These are phyloP conservation scores for Cylindroiulus punctatus DNA, from an alignment of 2,888 invertebrate species.

Conservation along the genomic window DNA sequence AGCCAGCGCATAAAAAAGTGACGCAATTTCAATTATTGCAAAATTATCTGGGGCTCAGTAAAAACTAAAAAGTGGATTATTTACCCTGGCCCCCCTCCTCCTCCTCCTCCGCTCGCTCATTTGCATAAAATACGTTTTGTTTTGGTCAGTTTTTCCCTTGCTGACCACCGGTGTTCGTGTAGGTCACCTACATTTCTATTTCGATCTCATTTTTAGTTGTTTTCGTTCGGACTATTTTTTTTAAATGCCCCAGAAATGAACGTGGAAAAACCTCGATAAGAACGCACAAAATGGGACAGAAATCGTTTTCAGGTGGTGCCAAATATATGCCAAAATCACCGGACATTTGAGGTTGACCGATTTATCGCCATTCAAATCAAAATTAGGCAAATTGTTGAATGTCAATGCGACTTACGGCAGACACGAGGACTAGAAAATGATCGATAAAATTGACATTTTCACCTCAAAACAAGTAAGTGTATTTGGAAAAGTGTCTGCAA, in stretches of 20 bases:
- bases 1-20: not conserved
- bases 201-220: not conserved
- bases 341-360: too few relatives aligned
- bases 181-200: conserved; percentile 5
- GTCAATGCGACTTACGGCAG: too few relatives aligned
- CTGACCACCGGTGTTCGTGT: not conserved
- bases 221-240: not conserved
- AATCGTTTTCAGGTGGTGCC: not conserved
- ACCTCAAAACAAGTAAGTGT: too few relatives aligned
- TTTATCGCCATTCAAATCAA: too few relatives aligned
- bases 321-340: too few relatives aligned
- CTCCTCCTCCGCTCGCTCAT: not conserved
- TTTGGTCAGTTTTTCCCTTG: too few relatives aligned
- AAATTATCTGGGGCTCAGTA: not conserved
- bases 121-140: not conserved
- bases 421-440: not conserved
- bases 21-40: conserved; percentile 2
- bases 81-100: too few relatives aligned
- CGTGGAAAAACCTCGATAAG: conserved; percentile 5
- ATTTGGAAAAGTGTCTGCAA: too few relatives aligned
- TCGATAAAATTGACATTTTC: not conserved
- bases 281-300: not conserved
- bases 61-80: not conserved
- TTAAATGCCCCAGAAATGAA: conserved; percentile 12
- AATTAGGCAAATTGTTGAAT: too few relatives aligned